phyloP scores from a whole-genome alignment of 2,888 invertebrate species.

The Chaitophorus viminalis region DNA sequence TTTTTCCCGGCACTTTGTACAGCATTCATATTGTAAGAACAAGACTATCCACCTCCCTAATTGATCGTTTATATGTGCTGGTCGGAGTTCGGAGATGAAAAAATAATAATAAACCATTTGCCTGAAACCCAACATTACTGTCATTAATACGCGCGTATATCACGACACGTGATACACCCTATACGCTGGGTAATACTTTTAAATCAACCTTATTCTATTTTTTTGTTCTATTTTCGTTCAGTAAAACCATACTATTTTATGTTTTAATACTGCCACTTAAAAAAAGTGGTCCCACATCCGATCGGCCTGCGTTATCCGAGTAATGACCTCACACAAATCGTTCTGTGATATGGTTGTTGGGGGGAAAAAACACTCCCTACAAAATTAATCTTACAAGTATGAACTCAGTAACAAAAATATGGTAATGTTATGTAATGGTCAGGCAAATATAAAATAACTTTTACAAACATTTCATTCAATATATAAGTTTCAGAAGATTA shows the following conservation, averaged over 20 bases:
- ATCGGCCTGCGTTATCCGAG: constrained; percentile 43
- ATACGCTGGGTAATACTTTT: constrained; percentile 19
- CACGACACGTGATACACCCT: constrained; percentile 52
- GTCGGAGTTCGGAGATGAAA: constrained; percentile 10
- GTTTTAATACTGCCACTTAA: constrained; percentile 53
- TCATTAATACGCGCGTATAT: constrained; percentile 41
- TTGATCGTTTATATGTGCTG: constrained; percentile 48
- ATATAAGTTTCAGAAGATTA: not conserved
- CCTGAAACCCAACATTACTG: constrained; percentile 46
- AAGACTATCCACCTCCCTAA: constrained; percentile 36
- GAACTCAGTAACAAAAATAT: not conserved
- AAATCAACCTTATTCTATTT: constrained; percentile 44
- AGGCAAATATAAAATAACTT: constrained; percentile 7
- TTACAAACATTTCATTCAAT: not conserved
- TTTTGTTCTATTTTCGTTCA: constrained; percentile 52
- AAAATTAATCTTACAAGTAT: constrained; percentile 24
- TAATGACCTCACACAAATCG: constrained; percentile 25
- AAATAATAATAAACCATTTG: constrained; percentile 41
- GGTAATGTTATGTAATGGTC: not conserved
- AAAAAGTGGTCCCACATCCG: constrained; percentile 39
- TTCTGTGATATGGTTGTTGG: constrained; percentile 25
- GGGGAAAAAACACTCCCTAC: constrained; percentile 7
- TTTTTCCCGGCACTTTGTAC: constrained; percentile 20
- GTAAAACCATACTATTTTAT: constrained; percentile 46
- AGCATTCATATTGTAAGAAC: constrained; percentile 35